Base-by-base conservation (phyloP, 2,797 vertebrate species). In the Dryobates pubescens region DNA sequence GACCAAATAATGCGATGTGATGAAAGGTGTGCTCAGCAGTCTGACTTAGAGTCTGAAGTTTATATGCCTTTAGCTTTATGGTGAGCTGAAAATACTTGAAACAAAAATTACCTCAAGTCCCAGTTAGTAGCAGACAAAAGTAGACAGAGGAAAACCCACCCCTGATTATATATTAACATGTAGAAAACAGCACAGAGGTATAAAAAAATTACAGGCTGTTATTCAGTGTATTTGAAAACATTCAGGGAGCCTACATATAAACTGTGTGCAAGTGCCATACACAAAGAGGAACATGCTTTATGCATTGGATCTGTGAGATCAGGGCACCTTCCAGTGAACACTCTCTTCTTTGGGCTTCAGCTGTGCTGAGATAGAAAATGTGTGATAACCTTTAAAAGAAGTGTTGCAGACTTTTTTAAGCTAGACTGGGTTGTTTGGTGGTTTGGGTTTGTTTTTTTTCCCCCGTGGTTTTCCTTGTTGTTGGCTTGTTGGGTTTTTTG, bases 1-100 rank as follows among this genome's bases (percentile, higher is more conserved):
- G 95, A 87, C 94, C 91, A 95, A 96, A 92, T 95, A 96, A 96
- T 83, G 86, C 1, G 6, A 87, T 53, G 93, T 89, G 94, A 90
- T 92, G 95, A 97, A 96, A 96, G 92, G 91, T 95, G 82, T 65
- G 90, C 69, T 91, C 84, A 63, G 69, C 26, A 54, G 90, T 84
- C 24, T 4, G 70, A 86, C 89, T 87, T 53, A 65, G 61, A 80
- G 34, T 86, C 88, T 78, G 68, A 92, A 94, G 82, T 91, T 89
- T 89, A 64, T 90, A 53, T 17, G 77, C 27, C 5, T 88, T 93
- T 86, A 79, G 56, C 82, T 86, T 91, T 89, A 92, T 12, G 26
- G 59, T 73, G 86, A 89, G 67, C 69, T 86, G 91, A 75, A 91
- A 90, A n/a, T 9, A 4, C 91, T 86, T 67, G 62, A 82, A 86